Evolutionary conservation across 2,888 invertebrate species (phyloP), one percentile per base, ranked within the genome.

Genomic region (Nomada flava): DNA sequence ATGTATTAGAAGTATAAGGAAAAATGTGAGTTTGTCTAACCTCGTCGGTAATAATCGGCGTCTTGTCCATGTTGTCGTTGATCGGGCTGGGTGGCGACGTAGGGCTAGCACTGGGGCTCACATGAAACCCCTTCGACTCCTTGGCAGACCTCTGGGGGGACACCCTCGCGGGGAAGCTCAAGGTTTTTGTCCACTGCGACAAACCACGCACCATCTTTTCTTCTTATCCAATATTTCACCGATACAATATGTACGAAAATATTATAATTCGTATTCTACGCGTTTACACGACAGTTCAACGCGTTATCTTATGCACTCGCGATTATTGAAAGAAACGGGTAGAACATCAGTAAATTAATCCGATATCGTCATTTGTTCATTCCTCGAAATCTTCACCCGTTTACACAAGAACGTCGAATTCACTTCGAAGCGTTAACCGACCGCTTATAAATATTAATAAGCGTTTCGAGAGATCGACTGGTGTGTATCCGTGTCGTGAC

Each of bases 131-230:
- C 75, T 93, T 93, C 23, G 90, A 94, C 93, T 97, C 97, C 94
- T 97, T 97, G 57, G 96, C 96, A 75, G 96, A 96, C 91, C 97
- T 96, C 93, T 97, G 97, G 20, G 97, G 97, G 80, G 97, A 97
- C 92, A 97, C 95, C 94, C 98, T 95, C 91, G 97, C 96, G 83
- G 98, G 98, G 94, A 98, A 98, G 95, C 97, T 98, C 93, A 98
- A 95, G 89, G 97, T 98, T 95, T 98, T 98, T 94, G 97, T 98
- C 98, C 98, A 98, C 95, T 97, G 97, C 83, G 97, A 96, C 92
- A 98, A 95, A 95, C 97, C 97, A 90, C 98, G 97, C 94, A 97
- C 98, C 98, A 98, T 98, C 93, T 95, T 95, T 42, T 63, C 23
- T 53, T 53, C 44, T 72, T 10, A 36, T 71, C 18, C n/a, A 50